Evolutionary conservation across 2,888 invertebrate genomes (phyloP).

Genomic region (Psylliodes chrysocephalus): DNA sequence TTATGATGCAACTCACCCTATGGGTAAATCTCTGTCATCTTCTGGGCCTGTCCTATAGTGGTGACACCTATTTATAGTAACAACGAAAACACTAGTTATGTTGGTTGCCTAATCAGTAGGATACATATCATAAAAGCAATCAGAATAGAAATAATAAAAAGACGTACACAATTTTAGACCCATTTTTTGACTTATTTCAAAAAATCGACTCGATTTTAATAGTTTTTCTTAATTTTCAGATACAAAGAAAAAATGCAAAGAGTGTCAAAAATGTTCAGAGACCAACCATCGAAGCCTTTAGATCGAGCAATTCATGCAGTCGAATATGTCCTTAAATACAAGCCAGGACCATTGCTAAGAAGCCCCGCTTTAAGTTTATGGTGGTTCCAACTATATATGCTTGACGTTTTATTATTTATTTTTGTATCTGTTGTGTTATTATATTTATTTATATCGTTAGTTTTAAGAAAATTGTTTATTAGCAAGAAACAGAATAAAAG

Average conservation of each 20-base stretch:
- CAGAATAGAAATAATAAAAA: too few species aligned
- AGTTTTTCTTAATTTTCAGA: slow-evolving; percentile 6
- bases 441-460: not conserved
- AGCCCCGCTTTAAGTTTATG: not conserved
- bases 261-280: slow-evolving; percentile 19
- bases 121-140: too few species aligned
- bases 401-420: slow-evolving; percentile 1
- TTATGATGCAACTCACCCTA: too few species aligned
- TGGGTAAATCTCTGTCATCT: too few species aligned
- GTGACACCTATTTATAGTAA: too few species aligned
- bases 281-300: slow-evolving; percentile 7
- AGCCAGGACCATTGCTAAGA: not conserved
- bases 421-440: not conserved
- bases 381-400: slow-evolving; percentile 1
- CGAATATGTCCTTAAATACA: slow-evolving; percentile 9
- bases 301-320: slow-evolving; percentile 3
- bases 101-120: too few species aligned
- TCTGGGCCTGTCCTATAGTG: too few species aligned
- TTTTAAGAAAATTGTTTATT: not conserved
- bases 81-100: too few species aligned
- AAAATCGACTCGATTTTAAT: too few species aligned
- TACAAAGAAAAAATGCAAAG: not conserved
- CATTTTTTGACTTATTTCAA: not conserved
- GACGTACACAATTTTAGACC: too few species aligned
- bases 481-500: not conserved